Percentiles rank a stretch among this genome's conserved stretches.
phyloP scores from a whole-genome alignment of 2,888 invertebrate genomes.

The Apoda limacodes region DNA sequence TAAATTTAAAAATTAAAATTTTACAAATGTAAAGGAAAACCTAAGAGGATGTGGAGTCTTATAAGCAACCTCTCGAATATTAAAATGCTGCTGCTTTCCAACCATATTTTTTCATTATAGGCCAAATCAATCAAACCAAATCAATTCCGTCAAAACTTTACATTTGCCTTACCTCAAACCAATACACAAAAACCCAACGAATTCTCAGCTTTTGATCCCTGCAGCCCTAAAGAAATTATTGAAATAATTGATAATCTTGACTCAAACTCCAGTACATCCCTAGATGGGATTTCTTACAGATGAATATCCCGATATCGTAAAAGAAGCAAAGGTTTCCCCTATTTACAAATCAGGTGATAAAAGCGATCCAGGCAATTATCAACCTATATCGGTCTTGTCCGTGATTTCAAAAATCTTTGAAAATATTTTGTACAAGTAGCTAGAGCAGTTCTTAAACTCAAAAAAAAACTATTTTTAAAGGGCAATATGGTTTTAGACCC shows the following conservation, averaged over 20 bases:
- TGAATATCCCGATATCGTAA: slow-evolving; percentile 8
- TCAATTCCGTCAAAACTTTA: too few relatives aligned
- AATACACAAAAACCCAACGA: too few relatives aligned
- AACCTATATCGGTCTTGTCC: slow-evolving; percentile 9
- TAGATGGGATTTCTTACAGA: slow-evolving; percentile 1
- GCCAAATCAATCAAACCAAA: background rate
- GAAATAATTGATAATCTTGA: slow-evolving; percentile 5
- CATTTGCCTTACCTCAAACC: too few relatives aligned
- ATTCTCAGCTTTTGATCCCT: background rate
- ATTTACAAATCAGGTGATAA: slow-evolving; percentile 7
- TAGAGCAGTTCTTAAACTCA: background rate
- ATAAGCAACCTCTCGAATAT: slow-evolving; percentile 4
- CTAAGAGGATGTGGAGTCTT: slow-evolving; percentile 8
- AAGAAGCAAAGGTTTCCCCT: slow-evolving; percentile 3
- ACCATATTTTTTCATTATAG: slow-evolving; percentile 1
- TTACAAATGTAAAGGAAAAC: slow-evolving; percentile 2
- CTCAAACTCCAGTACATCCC: slow-evolving; percentile 1
- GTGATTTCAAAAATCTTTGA: slow-evolving; percentile 8
- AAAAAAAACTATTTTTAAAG: slow-evolving; percentile 1
- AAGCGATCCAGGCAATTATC: slow-evolving; percentile 6
- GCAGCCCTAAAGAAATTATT: background rate
- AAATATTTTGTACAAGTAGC: slow-evolving; percentile 3
- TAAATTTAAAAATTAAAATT: too few relatives aligned
- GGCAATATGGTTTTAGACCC: too few relatives aligned
- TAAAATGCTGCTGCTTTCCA: slow-evolving; percentile 3